phyloP scores from a whole-genome alignment of 2,888 invertebrate species.

The Osmoderma eremita region DNA sequence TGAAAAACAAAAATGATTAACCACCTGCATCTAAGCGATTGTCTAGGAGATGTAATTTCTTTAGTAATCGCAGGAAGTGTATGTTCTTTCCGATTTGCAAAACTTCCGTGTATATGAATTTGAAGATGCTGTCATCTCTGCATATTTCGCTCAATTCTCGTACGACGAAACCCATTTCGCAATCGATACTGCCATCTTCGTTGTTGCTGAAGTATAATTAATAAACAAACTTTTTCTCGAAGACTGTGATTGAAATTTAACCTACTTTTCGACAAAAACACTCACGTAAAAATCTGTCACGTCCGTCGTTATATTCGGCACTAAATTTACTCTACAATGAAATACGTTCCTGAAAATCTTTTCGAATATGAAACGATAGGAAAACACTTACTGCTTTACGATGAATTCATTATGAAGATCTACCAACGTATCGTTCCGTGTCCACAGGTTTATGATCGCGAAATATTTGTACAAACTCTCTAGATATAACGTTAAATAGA shows the following conservation, averaged over 20 bases:
- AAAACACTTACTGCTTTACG: constrained; percentile 53
- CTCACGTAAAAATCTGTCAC: constrained; percentile 19
- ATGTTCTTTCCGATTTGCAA: constrained; percentile 60
- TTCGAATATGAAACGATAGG: too few relatives aligned
- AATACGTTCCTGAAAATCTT: too few relatives aligned
- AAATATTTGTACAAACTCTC: constrained; percentile 59
- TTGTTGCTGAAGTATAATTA: not conserved
- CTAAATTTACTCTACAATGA: constrained; percentile 5
- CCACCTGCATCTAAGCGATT: constrained; percentile 4
- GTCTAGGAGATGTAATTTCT: constrained; percentile 54
- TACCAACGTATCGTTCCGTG: constrained; percentile 55
- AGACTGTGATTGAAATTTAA: not conserved
- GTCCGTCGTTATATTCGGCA: constrained; percentile 12
- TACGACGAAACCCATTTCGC: constrained; percentile 41
- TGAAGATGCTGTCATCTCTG: constrained; percentile 54
- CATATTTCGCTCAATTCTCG: constrained; percentile 49
- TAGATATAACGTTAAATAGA: constrained; percentile 58
- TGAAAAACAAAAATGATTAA: not conserved
- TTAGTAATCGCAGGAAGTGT: constrained; percentile 56
- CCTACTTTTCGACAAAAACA: constrained; percentile 16
- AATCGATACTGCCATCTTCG: constrained; percentile 4
- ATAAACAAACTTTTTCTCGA: not conserved
- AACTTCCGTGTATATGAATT: constrained; percentile 55
- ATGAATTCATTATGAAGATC: constrained; percentile 59
- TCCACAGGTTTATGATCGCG: constrained; percentile 57